Base-by-base conservation (phyloP, 1,140 invertebrate genomes). In the Coelopa frigida region DNA sequence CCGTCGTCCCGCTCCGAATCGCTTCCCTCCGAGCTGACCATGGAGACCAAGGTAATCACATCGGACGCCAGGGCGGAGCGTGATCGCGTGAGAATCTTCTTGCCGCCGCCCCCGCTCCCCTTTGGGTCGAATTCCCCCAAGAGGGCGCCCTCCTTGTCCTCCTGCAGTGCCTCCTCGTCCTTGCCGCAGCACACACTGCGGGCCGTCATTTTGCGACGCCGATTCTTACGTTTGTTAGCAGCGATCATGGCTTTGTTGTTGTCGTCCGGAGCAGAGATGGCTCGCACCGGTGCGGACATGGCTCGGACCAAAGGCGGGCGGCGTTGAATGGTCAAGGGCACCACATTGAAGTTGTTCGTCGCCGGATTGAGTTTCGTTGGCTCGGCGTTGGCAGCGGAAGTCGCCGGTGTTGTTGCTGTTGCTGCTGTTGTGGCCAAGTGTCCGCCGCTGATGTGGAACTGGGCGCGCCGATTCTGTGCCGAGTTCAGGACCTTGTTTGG, bases 261-360 rank as follows among this genome's bases (percentile, higher is more conserved):
- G 43, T 63, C 61, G 40, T 67, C 61, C 44, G 64, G 37, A 35
- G 40, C 29, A n/a, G n/a, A n/a, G n/a, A n/a, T n/a, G 20, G 55
- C 49, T 5, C 66, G 65, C 33, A 70, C 62, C 33, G 67, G 67
- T 48, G 67, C 67, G 41, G 66, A 69, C 66, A 69, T 70, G 53
- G 67, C 67, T 51, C 67, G 61, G 38, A 67, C 58, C 50, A 69
- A 43, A 5, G 65, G 65, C 38, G 64, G 64, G 42, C 59, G 61
- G 27, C 55, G 50, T 46, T 68, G 65, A 14, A 68, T 53, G 2
- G 58, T 61, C 38, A 68, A 22, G 5, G 61, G 54, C n/a, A n/a
- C n/a, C n/a, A n/a, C n/a, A n/a, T n/a, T n/a, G n/a, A n/a, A n/a
- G n/a, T n/a, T n/a, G n/a, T n/a, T n/a, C 14, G 45, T 45, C 22